Evolutionary conservation across 2,113 vertebrate genomes (phyloP), one percentile per base, ranked within the genome.

Genomic region (Salvelinus alpinus): DNA sequence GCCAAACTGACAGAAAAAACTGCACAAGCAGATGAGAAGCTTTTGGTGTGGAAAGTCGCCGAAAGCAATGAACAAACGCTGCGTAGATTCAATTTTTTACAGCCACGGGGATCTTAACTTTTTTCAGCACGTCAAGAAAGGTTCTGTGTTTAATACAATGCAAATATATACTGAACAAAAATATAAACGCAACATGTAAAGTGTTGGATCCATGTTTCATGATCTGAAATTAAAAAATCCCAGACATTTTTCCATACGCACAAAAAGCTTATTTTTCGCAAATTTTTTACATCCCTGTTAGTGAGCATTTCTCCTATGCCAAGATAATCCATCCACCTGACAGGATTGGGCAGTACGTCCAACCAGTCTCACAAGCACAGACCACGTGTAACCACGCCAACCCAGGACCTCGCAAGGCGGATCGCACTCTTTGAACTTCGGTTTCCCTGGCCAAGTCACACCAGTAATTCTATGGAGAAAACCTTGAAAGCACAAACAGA

Each of bases 121-220:
- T 69, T 38, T 60, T 31, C 48, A 29, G n/a, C 24, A 54, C 12
- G 48, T 44, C 27, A 12, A 54, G 20, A 76, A 69, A 76, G 18
- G 20, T n/a, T 64, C 67, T 62, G 48, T 57, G 74, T 76, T 59
- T 69, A 62, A 44, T 59, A 51, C 67, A 34, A 70, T 66, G 69
- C 29, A 69, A 60, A 76, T 62, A 31, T 16, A 44, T 44, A 44
- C 38, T 44, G 38, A 44, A 44, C 38, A 44, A 44, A 44, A 44
- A 44, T 44, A 44, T 3, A 44, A 44, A 44, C 2, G 9, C 8
- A 44, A 44, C 9, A 44, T 12, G 38, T 44, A 44, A 44, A 44
- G 34, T 34, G 34, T 34, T 34, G 5, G 34, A 1, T 6, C 34
- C 34, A 34, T 34, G 34, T 34, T 34, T 7, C 5, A 34, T 34